Base-by-base conservation (phyloP, 2,797 vertebrate genomes). In the Xiphophorus birchmanni region DNA sequence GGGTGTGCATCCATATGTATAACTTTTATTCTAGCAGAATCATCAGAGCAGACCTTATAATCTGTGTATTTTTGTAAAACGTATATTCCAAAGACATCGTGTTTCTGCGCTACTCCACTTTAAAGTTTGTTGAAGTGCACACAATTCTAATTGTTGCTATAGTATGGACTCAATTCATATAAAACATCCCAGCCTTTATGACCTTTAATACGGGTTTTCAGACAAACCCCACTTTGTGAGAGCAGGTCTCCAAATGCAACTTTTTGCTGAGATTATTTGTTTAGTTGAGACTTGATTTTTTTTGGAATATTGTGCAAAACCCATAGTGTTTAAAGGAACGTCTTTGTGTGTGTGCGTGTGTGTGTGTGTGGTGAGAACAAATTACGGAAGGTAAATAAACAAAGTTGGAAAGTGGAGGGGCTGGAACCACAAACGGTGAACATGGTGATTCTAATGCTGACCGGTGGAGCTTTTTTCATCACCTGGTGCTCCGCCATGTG, bases 401-500 rank as follows among this genome's bases (percentile, higher is more conserved):
- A 87, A 80, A 82, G 0, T 67, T 32, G 80, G n/a, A 74, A 50
- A 42, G 42, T 54, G 18, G 45, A 69, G 2, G 1, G 17, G 52
- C 2, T 52, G 42, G 10, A 77, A 75, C 72, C 9, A 71, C 52
- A 63, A 37, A 60, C 26, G 23, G 73, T n/a, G 40, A 85, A 75
- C 40, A 44, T 1, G 17, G 40, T 37, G 52, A 78, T 84, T 79
- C 32, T 65, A 21, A 87, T 44, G 50, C 58, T 18, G 54, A 86
- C 74, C 60, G 37, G 4, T 73, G 1, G 78, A 79, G 74, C 23
- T 37, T 77, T 72, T 80, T 74, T 54, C 79, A 91, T 84, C 89
- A 89, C 77, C 86, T 90, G 87, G 79, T 80, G 69, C 82, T 83
- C 76, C 50, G 76, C 82, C 75, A 75, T 29, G 63, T 69, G 45